Percentiles rank a stretch among this genome's conserved stretches.
phyloP scores from a whole-genome alignment of 2,888 invertebrate genomes.

The Diarsia rubi region DNA sequence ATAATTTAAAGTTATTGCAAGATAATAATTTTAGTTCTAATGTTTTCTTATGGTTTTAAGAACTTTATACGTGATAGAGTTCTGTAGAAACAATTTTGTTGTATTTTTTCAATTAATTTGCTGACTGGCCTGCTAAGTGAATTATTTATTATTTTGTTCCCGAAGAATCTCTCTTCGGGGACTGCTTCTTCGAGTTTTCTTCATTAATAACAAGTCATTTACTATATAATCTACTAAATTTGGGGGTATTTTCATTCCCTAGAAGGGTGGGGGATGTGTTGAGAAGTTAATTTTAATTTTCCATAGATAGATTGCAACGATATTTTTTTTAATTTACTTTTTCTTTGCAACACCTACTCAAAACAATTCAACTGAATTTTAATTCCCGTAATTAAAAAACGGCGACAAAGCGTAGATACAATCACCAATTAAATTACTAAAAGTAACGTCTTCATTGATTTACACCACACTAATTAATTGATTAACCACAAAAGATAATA shows the following conservation, averaged over 20 bases:
- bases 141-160: neutral
- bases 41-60: neutral
- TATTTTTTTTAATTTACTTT: neutral
- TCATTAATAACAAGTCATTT: neutral
- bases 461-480: conserved; percentile 66
- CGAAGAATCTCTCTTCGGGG: neutral
- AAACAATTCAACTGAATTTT: conserved; percentile 2
- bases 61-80: neutral
- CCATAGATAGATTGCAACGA: neutral
- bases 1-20: too few species aligned
- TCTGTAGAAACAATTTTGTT: neutral
- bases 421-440: conserved; percentile 57
- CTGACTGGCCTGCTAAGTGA: too few species aligned
- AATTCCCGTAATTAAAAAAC: conserved; percentile 27
- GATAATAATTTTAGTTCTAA: neutral
- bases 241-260: too few species aligned
- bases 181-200: neutral
- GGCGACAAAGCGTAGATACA: conserved; percentile 35
- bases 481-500: conserved; percentile 63
- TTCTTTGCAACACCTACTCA: neutral
- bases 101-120: neutral
- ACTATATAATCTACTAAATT: too few species aligned
- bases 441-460: conserved; percentile 65
- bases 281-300: neutral
- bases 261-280: too few species aligned